A percentile compares a stretch with the other conserved stretches of the same genome.
Evolutionary conservation across 2,113 vertebrate species (phyloP).

Genomic region (Ictalurus furcatus): DNA sequence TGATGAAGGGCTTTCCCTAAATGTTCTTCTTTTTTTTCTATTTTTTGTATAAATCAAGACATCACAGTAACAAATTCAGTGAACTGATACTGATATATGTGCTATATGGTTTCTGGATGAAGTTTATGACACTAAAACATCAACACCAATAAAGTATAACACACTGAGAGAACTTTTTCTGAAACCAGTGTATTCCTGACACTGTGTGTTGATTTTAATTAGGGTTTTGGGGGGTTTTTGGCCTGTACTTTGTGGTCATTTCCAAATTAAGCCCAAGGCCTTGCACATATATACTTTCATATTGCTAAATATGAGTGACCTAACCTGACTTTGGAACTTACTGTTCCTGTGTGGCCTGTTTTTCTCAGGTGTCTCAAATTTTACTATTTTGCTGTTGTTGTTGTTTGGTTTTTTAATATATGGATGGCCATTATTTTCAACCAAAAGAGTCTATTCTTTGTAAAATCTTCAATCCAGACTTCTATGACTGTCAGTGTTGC

Average conservation of each 20-base stretch:
- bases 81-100: neutral
- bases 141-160: neutral
- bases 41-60: neutral
- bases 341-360: neutral
- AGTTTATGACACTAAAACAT: neutral
- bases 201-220: neutral
- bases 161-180: neutral
- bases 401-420: neutral
- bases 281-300: neutral
- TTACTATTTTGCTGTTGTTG: neutral
- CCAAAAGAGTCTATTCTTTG: neutral
- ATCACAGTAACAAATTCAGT: too few species aligned
- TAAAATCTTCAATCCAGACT: neutral
- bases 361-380: neutral
- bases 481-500: neutral
- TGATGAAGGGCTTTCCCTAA: too few species aligned
- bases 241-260: neutral
- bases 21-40: too few species aligned
- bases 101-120: neutral
- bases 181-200: neutral
- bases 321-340: neutral
- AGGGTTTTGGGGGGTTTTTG: too few species aligned
- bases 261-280: neutral
- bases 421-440: neutral
- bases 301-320: neutral